Conservation (phyloP, 1,140 invertebrate genomes). For the Plectrocnemia conspersa region DNA sequence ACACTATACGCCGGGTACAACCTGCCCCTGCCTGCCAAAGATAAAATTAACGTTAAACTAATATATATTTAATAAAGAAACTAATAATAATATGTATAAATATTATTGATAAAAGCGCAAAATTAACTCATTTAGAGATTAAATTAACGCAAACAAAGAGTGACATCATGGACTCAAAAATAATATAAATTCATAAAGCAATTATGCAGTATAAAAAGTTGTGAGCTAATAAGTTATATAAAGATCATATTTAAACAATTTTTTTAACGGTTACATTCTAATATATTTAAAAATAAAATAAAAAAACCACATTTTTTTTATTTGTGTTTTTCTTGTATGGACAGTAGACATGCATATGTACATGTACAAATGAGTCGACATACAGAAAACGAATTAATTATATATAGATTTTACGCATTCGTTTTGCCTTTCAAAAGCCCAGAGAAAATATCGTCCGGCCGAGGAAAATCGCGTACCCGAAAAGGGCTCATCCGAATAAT, state of each 20-base stretch:
- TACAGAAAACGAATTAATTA: constrained; percentile 6
- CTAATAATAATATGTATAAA: too few relatives aligned
- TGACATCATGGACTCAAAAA: too few relatives aligned
- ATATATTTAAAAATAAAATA: not conserved
- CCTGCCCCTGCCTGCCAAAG: constrained; percentile 61
- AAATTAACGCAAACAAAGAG: too few relatives aligned
- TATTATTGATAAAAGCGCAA: too few relatives aligned
- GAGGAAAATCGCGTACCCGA: constrained; percentile 7
- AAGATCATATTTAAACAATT: not conserved
- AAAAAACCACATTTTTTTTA: too few relatives aligned
- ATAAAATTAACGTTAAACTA: constrained; percentile 9
- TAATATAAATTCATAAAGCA: too few relatives aligned
- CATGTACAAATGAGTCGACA: too few relatives aligned
- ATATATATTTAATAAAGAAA: too few relatives aligned
- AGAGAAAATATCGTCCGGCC: not conserved
- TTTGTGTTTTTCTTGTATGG: too few relatives aligned
- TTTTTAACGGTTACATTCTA: not conserved
- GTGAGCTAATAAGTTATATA: not conserved
- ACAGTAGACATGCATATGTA: too few relatives aligned
- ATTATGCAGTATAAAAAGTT: too few relatives aligned
- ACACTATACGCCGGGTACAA: constrained; percentile 60
- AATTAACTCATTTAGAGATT: too few relatives aligned
- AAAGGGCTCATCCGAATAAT: constrained; percentile 25
- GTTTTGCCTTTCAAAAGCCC: not conserved
- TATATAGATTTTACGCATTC: not conserved